Percentiles rank a stretch among this genome's conserved stretches.
Evolutionary conservation across 2,888 invertebrate genomes (phyloP).

Genomic region (Aphodius granarius): DNA sequence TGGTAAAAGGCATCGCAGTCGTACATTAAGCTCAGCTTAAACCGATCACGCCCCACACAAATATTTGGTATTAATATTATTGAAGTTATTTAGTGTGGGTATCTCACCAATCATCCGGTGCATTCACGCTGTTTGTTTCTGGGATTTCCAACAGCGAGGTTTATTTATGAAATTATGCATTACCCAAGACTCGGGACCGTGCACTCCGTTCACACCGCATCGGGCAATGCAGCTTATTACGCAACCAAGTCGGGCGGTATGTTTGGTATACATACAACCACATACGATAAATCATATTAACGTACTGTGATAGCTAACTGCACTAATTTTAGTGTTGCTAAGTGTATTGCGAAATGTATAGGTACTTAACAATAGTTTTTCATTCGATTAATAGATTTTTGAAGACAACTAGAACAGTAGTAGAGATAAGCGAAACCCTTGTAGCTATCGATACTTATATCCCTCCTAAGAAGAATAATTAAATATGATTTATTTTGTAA

Average conservation of each 20-base stretch:
- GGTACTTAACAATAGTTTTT: too few species aligned
- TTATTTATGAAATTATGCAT: constrained; percentile 1
- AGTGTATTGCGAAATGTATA: too few species aligned
- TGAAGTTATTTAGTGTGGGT: constrained; percentile 12
- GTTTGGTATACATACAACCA: not conserved
- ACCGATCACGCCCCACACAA: not conserved
- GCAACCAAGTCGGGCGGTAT: not conserved
- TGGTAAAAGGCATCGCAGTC: not conserved
- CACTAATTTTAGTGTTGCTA: not conserved
- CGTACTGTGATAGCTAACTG: not conserved
- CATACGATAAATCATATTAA: not conserved
- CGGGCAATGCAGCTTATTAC: not conserved
- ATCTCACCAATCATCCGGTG: constrained; percentile 9
- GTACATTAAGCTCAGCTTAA: not conserved
- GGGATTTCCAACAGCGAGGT: constrained; percentile 2
- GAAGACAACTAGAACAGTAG: constrained; percentile 18
- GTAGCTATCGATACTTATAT: not conserved
- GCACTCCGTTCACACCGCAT: not conserved
- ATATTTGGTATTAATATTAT: constrained; percentile 7
- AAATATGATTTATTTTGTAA: constrained; percentile 29
- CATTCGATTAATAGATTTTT: too few species aligned
- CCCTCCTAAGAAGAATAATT: constrained; percentile 21
- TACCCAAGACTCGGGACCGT: not conserved
- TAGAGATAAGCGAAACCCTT: not conserved
- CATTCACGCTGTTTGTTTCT: constrained; percentile 13